Base-by-base conservation (phyloP, 2,113 vertebrate species). In the Caloenas nicobarica region DNA sequence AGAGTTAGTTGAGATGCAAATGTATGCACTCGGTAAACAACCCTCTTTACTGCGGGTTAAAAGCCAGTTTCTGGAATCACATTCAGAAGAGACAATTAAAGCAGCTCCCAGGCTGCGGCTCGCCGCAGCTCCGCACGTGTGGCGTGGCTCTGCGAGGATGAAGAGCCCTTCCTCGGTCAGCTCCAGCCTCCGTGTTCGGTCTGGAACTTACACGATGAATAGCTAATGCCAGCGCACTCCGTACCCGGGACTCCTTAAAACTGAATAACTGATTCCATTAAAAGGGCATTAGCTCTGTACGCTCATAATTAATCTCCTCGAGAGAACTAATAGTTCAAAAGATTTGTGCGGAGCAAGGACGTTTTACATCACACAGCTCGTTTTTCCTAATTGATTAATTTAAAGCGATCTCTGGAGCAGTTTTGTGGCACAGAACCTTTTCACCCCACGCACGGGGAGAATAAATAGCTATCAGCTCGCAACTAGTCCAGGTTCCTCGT, bases 311-410 rank as follows among this genome's bases (percentile, higher is more conserved):
- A 97, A 98, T 98, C 98, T 98, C 95, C 97, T 97, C 95, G 17
- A 54, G 96, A 97, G 97, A 97, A 95, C 95, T 95, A 94, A 97
- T 92, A 97, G 97, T 97, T 98, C 95, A 95, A 96, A 97, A 97
- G 96, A 83, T 94, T 96, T 10, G 25, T 33, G 54, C 2, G 53
- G 96, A 96, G 94, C 93, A 96, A 97, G 96, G 96, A 95, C 96
- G 53, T 97, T 91, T 78, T 95, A 97, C 96, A 97, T 97, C 78
- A 82, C 96, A 91, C 96, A 95, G 95, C 95, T 97, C 95, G 34
- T 98, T 98, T 96, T 96, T 89, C 93, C 96, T 98, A 97, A 98
- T 96, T 98, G 97, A 97, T 98, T 98, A 96, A 97, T 97, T 95
- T 96, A 95, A 96, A 95, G 62, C 0, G 48, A 79, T 95, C 60